Percentiles rank a stretch among this genome's conserved stretches.
These are phyloP conservation scores for Ligdia adustata DNA, from an alignment of 2,888 invertebrate genomes.

Conservation along the genomic window DNA sequence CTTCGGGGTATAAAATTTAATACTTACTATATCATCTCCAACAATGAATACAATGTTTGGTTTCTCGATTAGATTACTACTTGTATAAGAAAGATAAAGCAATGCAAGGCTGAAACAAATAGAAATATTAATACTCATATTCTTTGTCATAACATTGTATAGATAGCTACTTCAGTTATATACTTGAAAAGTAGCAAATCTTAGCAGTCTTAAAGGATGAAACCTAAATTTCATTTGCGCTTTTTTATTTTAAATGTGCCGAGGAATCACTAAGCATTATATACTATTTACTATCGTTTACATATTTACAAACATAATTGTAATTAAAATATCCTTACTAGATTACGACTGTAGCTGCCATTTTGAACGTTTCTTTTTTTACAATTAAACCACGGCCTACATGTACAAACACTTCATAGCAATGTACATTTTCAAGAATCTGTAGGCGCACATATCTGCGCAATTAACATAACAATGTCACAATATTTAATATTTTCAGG, in stretches of 20 bases:
- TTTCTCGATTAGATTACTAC: constrained; percentile 31
- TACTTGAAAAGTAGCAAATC: too few relatives aligned
- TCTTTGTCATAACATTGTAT: too few relatives aligned
- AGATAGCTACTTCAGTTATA: too few relatives aligned
- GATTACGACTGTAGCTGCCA: constrained; percentile 8
- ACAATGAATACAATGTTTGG: constrained; percentile 90
- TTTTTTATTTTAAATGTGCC: too few relatives aligned
- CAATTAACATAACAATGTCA: constrained; percentile 20
- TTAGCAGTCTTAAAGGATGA: too few relatives aligned
- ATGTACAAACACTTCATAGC: constrained; percentile 15
- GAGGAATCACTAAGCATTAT: too few relatives aligned
- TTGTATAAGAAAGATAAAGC: constrained; percentile 24
- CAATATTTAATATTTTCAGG: constrained; percentile 28
- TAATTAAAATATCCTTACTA: constrained; percentile 10
- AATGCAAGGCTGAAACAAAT: constrained; percentile 34
- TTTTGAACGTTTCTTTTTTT: constrained; percentile 2
- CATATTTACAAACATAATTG: too few relatives aligned
- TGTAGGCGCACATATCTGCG: background rate
- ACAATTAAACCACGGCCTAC: constrained; percentile 13
- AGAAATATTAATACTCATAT: background rate
- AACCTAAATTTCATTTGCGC: too few relatives aligned
- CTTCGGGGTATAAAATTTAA: too few relatives aligned
- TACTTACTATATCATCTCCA: constrained; percentile 91
- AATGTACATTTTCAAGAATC: constrained; percentile 8
- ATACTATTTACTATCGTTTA: too few relatives aligned